A percentile compares a stretch with the other conserved stretches of the same genome.
Evolutionary conservation across 2,888 invertebrate genomes (phyloP).

Genomic region (Drosophila antonietae): DNA sequence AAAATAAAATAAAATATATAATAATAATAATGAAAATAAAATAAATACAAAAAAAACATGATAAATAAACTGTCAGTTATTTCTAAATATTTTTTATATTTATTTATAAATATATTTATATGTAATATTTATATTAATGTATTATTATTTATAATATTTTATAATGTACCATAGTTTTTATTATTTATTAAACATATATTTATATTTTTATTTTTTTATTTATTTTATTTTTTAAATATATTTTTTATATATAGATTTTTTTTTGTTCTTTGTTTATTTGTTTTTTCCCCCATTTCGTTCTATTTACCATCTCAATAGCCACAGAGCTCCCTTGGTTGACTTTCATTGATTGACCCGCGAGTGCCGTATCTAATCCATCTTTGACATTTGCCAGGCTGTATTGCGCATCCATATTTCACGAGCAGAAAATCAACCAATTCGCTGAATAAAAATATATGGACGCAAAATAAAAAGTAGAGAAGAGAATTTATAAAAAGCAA

Average conservation of each 20-base stretch:
- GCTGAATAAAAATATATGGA: neutral
- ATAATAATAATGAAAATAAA: too few relatives aligned
- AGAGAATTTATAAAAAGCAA: neutral
- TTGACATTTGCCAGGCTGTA: constrained; percentile 47
- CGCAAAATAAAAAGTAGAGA: neutral
- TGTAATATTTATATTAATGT: too few relatives aligned
- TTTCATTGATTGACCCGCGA: constrained; percentile 58
- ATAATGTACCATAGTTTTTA: too few relatives aligned
- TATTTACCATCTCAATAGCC: neutral
- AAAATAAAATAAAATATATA: too few relatives aligned
- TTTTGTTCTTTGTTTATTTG: neutral
- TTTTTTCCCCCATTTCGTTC: neutral
- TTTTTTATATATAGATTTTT: neutral
- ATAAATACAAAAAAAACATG: too few relatives aligned
- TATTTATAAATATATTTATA: too few relatives aligned
- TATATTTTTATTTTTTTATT: too few relatives aligned
- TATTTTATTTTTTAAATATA: neutral
- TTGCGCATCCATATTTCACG: constrained; percentile 52
- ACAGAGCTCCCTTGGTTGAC: neutral
- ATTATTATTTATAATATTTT: too few relatives aligned
- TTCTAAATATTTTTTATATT: too few relatives aligned
- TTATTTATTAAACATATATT: too few relatives aligned
- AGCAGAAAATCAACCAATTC: constrained; percentile 33
- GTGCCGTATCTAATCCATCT: constrained; percentile 24
- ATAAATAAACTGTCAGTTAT: too few relatives aligned